Evolutionary conservation across 2,113 vertebrate genomes (phyloP), one percentile per base, ranked within the genome.

Genomic region (Sclerurus mexicanus): DNA sequence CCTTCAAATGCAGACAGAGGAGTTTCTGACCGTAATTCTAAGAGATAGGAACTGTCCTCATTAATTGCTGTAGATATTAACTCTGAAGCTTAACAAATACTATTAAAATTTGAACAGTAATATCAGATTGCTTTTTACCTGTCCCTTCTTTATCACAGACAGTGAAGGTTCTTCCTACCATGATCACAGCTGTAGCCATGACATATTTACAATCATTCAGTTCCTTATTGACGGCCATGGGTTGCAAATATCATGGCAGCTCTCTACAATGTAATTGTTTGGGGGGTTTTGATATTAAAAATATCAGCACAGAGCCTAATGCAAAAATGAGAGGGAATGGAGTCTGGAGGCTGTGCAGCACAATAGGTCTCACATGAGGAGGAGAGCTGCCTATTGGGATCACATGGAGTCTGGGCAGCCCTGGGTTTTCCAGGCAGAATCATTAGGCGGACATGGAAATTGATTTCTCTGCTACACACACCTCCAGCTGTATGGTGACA

Each of bases 1-100:
- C 44, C 73, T 95, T 91, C 87, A 78, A 46, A 85, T 52, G 44
- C 77, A 91, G 63, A 71, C 33, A 62, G 62, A 75, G 14, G 30
- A 85, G n/a, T 82, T 94, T 75, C 77, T 35, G 3, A 56, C 33
- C 18, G 66, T 64, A 82, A 79, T 75, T 91, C 74, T 87, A 78
- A 87, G 84, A 89, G 42, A 63, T 44, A 15, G 33, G 23, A 92
- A 27, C 44, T 76, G 23, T 59, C 35, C 35, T 85, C 72, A 64
- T 92, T 84, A 76, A 42, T 27, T 82, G 42, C 23, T 83, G 46
- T 69, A 68, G 71, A 79, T 87, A n/a, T 72, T 87, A 53, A 89
- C 86, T 89, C 69, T 79, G 67, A 95, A 96, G 53, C 50, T 58
- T 91, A 95, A 73, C 58, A 60, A 93, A 89, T 84, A 42, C 37